Evolutionary conservation across 2,113 vertebrate genomes (phyloP), one percentile per base, ranked within the genome.

Genomic region (Entomyzon cyanotis): DNA sequence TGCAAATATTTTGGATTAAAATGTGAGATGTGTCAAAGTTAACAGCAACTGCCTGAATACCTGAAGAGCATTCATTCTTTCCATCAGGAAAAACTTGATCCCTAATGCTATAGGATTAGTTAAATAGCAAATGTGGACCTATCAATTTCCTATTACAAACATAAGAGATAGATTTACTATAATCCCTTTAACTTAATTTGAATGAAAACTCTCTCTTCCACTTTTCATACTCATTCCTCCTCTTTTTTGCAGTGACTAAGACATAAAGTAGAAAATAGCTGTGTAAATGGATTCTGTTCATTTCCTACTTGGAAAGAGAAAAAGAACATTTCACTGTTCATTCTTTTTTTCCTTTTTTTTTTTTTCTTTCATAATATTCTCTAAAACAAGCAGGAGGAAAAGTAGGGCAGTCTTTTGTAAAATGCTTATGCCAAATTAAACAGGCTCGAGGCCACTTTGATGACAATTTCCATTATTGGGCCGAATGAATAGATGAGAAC

Each of bases 381-480:
- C 27, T 74, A 56, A 91, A 96, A 84, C 55, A 87, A 94, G 46
- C 33, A 89, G 63, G 5, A 94, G 7, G 28, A 73, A 89, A 96
- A 86, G 25, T 74, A 93, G 47, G 83, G 15, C 76, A 83, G 44
- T 77, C 67, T 87, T 90, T 80, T 87, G 28, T 53, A 76, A 77
- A 81, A 76, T n/a, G 12, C 79, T 89, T 74, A 76, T 58, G 35
- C 44, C 52, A 90, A 81, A 80, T 94, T 69, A 68, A 71, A 76
- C 56, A 94, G 50, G 41, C 24, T 76, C 3, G 84, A 82, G 58
- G 50, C 24, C 55, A 79, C 70, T 82, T 47, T 56, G 67, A 64
- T 74, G n/a, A 37, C 39, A 69, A 67, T 88, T 95, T 86, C 50
- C 52, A 70, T 84, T 60, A 59, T 0, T 64, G 46, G n/a, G 12